Conservation (phyloP, 2,797 vertebrate species). For the Cygnus olor region DNA sequence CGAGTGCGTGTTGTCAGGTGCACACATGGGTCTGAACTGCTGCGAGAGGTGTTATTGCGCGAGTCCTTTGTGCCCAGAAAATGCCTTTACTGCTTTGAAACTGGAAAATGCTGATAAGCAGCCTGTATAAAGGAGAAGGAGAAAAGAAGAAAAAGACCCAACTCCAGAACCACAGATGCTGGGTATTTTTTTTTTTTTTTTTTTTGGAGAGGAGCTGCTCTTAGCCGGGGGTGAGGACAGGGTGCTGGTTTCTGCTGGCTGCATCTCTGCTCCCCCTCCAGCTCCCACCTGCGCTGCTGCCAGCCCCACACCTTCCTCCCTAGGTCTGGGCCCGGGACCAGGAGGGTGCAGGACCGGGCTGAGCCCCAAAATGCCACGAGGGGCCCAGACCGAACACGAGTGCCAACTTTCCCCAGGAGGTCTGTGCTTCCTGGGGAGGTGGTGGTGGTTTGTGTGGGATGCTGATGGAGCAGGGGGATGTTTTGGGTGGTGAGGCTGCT, state of each 20-base stretch:
- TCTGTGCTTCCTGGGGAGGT: neutral
- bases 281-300: neutral
- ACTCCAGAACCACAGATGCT: neutral
- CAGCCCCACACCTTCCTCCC: neutral
- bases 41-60: constrained; percentile 47
- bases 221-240: neutral
- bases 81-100: constrained; percentile 54
- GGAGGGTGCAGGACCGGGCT: neutral
- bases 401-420: neutral
- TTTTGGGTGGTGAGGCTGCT: neutral
- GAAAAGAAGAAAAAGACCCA: neutral
- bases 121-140: neutral
- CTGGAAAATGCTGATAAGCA: constrained; percentile 46
- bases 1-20: neutral
- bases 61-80: constrained; percentile 43
- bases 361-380: neutral
- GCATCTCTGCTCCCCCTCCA: neutral
- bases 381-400: neutral
- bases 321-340: neutral
- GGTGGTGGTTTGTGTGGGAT: neutral
- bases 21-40: constrained; percentile 38
- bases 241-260: neutral
- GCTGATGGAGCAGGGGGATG: neutral
- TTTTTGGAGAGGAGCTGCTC: neutral
- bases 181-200: neutral